phyloP scores from a whole-genome alignment of 2,797 vertebrate genomes.

The Pogonophryne albipinna region DNA sequence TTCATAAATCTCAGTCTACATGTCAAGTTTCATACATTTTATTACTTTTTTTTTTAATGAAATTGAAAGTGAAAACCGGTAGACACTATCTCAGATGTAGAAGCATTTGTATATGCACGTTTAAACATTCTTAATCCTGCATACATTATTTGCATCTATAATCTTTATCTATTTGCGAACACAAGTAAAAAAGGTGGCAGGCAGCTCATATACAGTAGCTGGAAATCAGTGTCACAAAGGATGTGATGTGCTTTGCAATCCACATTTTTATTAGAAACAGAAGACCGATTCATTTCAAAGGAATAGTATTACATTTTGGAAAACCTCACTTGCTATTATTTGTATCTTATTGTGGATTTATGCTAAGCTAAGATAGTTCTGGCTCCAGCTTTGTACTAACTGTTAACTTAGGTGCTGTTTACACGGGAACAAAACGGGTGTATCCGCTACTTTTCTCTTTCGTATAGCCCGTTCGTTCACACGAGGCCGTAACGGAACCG shows the following conservation, averaged over 20 bases:
- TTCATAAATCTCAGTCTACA: neutral
- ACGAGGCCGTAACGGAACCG: too few relatives aligned
- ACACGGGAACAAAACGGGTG: too few relatives aligned
- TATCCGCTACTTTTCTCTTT: too few relatives aligned
- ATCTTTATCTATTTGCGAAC: neutral
- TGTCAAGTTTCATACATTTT: neutral
- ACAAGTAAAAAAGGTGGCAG: conserved; percentile 39
- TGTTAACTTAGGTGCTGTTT: too few relatives aligned
- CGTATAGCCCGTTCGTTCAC: too few relatives aligned
- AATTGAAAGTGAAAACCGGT: neutral
- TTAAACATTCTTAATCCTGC: neutral
- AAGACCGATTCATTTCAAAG: neutral
- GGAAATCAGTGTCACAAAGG: conserved; percentile 6
- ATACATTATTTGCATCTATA: conserved; percentile 1
- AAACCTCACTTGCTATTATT: neutral
- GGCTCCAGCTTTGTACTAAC: neutral
- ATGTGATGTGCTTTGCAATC: conserved; percentile 24
- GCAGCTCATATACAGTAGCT: conserved; percentile 22
- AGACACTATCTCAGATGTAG: neutral
- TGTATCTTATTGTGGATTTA: neutral
- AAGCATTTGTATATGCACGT: neutral
- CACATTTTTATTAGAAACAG: neutral
- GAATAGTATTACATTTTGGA: neutral
- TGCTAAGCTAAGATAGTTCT: neutral
- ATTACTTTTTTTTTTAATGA: neutral